Evolutionary conservation across 1,140 invertebrate species (phyloP), one percentile per base, ranked within the genome.

Genomic region (Hydropsyche tenuis): DNA sequence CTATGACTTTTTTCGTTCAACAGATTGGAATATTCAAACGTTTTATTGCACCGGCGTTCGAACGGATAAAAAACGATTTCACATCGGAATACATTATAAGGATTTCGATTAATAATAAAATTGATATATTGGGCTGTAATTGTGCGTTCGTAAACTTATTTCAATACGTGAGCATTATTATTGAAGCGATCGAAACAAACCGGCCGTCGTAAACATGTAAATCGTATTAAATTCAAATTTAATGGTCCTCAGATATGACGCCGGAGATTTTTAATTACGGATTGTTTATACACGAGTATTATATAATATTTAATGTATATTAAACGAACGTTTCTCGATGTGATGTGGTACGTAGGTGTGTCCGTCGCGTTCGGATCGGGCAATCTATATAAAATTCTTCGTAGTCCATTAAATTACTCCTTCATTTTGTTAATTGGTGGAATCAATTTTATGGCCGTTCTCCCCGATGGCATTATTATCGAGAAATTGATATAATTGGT

Each of bases 391-490:
- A 56, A 70, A 56, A 70, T 56, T 70, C 48, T 53, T 48, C 23
- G 68, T 46, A 70, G 68, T 70, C 68, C 68, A 70, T 70, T 70
- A 70, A 70, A 70, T 70, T 70, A 70, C 68, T 70, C 70, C 56
- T 64, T 72, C 70, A 72, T 72, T 72, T 72, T 64, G 70, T 72
- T 72, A 72, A 72, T 72, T 72, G 70, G 60, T 63, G 42, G 70
- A 72, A 72, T 72, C 70, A 72, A 72, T 72, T 72, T 72, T 72
- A 72, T 72, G 70, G 70, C 69, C 69, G 53, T 56, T 56, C 69
- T 60, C 53, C 48, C 27, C 48, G 53, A 64, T 72, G 53, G 60
- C 42, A 72, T 72, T 72, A 72, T 72, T 72, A 72, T 72, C 60
- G 70, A 72, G 70, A 72, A 72, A 72, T 63, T 72, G 53, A 72